phyloP scores from a whole-genome alignment of 2,888 invertebrate species.

The Mellilla xanthometata region DNA sequence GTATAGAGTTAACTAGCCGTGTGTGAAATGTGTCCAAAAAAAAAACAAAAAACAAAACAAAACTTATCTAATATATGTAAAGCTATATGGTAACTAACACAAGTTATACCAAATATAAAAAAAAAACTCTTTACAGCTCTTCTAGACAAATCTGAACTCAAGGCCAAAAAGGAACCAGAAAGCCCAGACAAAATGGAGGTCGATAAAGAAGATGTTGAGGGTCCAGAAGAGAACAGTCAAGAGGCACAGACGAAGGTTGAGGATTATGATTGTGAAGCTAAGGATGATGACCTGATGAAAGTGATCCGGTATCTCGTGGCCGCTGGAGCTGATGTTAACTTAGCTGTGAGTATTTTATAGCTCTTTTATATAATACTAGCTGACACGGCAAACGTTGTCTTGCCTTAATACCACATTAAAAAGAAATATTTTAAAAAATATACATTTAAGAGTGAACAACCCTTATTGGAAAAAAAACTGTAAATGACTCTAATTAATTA shows the following conservation, averaged over 20 bases:
- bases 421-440: too few species aligned
- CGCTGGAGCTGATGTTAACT: slow-evolving; percentile 89
- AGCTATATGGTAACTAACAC: too few species aligned
- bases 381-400: too few species aligned
- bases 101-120: not conserved
- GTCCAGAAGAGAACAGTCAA: slow-evolving; percentile 19
- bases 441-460: too few species aligned
- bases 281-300: slow-evolving; percentile 59
- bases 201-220: slow-evolving; percentile 32
- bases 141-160: slow-evolving; percentile 48
- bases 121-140: slow-evolving; percentile 46
- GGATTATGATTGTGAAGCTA: slow-evolving; percentile 25
- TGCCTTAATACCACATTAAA: too few species aligned
- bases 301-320: slow-evolving; percentile 87
- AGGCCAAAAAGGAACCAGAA: slow-evolving; percentile 30
- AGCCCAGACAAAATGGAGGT: slow-evolving; percentile 28
- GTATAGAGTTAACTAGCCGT: too few species aligned
- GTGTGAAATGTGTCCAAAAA: too few species aligned
- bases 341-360: slow-evolving; percentile 83
- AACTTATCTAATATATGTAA: too few species aligned
- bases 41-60: too few species aligned
- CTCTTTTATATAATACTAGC: too few species aligned
- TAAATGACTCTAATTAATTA: too few species aligned
- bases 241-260: slow-evolving; percentile 30
- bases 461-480: too few species aligned